phyloP scores from a whole-genome alignment of 2,797 vertebrate species.

The Mus spretus region DNA sequence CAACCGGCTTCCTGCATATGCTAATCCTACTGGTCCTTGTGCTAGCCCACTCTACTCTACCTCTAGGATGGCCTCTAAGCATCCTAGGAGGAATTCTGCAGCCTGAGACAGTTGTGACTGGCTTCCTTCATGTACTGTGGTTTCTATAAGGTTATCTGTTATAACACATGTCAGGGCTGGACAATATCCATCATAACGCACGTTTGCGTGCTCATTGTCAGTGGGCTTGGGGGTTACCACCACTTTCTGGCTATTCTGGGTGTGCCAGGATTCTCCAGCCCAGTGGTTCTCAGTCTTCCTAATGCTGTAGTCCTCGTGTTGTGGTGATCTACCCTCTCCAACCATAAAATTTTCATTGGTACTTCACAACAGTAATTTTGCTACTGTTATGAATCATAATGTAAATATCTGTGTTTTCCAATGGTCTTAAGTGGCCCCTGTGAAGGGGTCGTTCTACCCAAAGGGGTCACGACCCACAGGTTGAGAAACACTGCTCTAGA shows the following conservation, averaged over 20 bases:
- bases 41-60: not conserved
- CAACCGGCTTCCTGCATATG: not conserved
- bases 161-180: not conserved
- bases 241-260: not conserved
- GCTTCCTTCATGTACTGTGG: not conserved
- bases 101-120: fast-evolving
- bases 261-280: not conserved
- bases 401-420: not conserved
- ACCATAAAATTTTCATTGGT: not conserved
- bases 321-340: not conserved
- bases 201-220: not conserved
- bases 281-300: not conserved
- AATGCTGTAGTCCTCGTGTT: not conserved
- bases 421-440: not conserved
- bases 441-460: not conserved
- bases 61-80: not conserved
- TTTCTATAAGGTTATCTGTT: not conserved
- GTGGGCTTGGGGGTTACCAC: not conserved
- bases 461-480: not conserved
- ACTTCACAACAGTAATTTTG: not conserved
- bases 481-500: not conserved
- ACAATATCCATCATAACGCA: fast-evolving
- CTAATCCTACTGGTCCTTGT: not conserved
- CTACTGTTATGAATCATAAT: not conserved
- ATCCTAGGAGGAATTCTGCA: fast-evolving